Conservation (phyloP, 2,113 vertebrate genomes). For the Ctenomys sociabilis region DNA sequence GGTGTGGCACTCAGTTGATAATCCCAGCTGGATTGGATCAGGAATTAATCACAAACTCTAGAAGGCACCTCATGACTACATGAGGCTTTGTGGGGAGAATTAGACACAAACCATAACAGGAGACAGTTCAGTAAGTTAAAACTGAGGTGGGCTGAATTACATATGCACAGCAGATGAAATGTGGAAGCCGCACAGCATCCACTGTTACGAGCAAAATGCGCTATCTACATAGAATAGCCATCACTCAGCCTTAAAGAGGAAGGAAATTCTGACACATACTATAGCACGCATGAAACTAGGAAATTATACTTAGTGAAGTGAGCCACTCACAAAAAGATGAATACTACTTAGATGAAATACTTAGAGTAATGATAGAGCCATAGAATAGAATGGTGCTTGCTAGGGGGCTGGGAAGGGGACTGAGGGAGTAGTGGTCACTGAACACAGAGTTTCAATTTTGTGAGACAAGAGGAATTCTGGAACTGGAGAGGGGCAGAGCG, state of each 20-base stretch:
- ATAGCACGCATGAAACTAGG: neutral
- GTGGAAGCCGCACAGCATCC: neutral
- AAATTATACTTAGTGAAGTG: neutral
- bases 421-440: neutral
- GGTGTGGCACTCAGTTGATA: too few relatives aligned
- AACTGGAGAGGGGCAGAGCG: neutral
- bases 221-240: too few relatives aligned
- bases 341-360: neutral
- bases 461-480: neutral
- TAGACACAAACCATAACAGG: too few relatives aligned
- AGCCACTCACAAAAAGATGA: neutral
- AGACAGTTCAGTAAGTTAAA: neutral
- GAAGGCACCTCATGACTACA: too few relatives aligned
- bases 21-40: too few relatives aligned
- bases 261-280: neutral
- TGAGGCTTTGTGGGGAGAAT: too few relatives aligned
- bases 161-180: neutral
- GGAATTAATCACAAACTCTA: too few relatives aligned
- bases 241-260: neutral
- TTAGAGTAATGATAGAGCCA: neutral
- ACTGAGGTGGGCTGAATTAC: neutral
- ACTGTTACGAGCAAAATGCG: too few relatives aligned
- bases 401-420: rapidly evolving
- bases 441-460: neutral
- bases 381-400: neutral